These are phyloP conservation scores for Leptarthrus brevirostris DNA, from an alignment of 2,888 invertebrate genomes.

Conservation along the genomic window DNA sequence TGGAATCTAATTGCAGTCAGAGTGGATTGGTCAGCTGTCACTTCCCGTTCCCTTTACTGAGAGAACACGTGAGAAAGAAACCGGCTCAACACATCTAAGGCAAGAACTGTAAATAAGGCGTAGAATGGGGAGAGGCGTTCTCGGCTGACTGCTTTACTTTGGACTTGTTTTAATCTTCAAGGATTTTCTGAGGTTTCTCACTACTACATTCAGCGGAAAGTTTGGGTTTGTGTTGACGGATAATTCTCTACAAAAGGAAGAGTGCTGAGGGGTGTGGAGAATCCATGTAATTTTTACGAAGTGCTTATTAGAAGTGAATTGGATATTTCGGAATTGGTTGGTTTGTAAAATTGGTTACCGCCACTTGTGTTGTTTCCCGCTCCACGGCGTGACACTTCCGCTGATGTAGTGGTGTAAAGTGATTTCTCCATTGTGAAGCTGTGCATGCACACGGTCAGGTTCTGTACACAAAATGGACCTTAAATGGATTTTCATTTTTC, in stretches of 20 bases:
- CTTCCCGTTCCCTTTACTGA: not conserved
- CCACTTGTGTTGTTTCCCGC: slow-evolving; percentile 29
- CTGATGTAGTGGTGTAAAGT: slow-evolving; percentile 1
- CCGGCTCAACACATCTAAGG: not conserved
- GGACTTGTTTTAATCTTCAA: slow-evolving; percentile 7
- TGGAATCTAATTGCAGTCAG: slow-evolving; percentile 25
- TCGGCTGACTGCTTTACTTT: not conserved
- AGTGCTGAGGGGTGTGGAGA: slow-evolving; percentile 11
- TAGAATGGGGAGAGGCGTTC: not conserved
- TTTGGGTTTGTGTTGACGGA: not conserved
- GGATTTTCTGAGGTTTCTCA: slow-evolving; percentile 46
- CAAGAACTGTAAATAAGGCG: not conserved
- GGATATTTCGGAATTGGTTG: slow-evolving; percentile 54
- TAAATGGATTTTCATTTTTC: slow-evolving; percentile 36
- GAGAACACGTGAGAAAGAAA: not conserved
- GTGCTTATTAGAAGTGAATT: slow-evolving; percentile 58
- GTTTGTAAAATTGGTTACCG: slow-evolving; percentile 54
- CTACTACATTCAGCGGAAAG: not conserved
- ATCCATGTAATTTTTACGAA: slow-evolving; percentile 57
- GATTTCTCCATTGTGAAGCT: slow-evolving; percentile 24
- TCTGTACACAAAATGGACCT: slow-evolving; percentile 34
- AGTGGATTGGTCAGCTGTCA: slow-evolving; percentile 26
- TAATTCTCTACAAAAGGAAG: not conserved
- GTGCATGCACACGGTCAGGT: slow-evolving; percentile 22
- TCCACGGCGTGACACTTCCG: not conserved